phyloP scores from a whole-genome alignment of 2,797 vertebrate species.

The Prionace glauca region DNA sequence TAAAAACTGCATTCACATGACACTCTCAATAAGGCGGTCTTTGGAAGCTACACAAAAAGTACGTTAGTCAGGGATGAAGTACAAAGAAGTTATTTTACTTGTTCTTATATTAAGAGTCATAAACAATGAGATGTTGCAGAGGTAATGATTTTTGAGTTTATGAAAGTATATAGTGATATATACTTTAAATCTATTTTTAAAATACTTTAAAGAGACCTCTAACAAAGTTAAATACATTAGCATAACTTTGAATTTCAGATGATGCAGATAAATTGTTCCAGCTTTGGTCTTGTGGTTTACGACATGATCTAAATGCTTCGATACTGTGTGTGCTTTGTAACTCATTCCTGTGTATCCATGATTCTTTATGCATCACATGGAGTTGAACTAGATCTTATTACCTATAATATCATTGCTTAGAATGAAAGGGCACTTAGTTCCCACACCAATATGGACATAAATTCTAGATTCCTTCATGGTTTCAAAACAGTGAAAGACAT shows the following conservation, averaged over 20 bases:
- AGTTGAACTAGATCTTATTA: slow-evolving; percentile 35
- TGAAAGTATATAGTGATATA: background rate
- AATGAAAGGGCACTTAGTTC: slow-evolving; percentile 38
- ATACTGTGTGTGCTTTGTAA: slow-evolving; percentile 35
- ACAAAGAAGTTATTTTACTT: slow-evolving; percentile 32
- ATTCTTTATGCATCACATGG: slow-evolving; percentile 27
- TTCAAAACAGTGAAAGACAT: slow-evolving; percentile 35
- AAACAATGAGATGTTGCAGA: background rate
- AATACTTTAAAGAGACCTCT: background rate
- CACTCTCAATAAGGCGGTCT: slow-evolving; percentile 33
- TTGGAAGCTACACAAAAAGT: slow-evolving; percentile 28
- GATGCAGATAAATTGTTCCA: slow-evolving; percentile 15
- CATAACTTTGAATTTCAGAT: slow-evolving; percentile 29
- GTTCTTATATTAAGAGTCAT: slow-evolving; percentile 16
- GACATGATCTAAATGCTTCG: slow-evolving; percentile 17
- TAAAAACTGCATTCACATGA: slow-evolving; percentile 37
- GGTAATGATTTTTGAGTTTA: background rate
- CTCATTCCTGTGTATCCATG: slow-evolving; percentile 21
- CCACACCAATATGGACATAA: slow-evolving; percentile 34
- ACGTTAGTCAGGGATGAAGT: slow-evolving; percentile 24
- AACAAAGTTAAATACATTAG: background rate
- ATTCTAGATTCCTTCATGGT: slow-evolving; percentile 35
- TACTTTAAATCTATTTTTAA: background rate
- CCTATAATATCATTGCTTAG: slow-evolving; percentile 36
- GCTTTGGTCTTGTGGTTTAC: slow-evolving; percentile 23